Conservation (phyloP, 2,797 vertebrate species). For the Limnodromus scolopaceus region DNA sequence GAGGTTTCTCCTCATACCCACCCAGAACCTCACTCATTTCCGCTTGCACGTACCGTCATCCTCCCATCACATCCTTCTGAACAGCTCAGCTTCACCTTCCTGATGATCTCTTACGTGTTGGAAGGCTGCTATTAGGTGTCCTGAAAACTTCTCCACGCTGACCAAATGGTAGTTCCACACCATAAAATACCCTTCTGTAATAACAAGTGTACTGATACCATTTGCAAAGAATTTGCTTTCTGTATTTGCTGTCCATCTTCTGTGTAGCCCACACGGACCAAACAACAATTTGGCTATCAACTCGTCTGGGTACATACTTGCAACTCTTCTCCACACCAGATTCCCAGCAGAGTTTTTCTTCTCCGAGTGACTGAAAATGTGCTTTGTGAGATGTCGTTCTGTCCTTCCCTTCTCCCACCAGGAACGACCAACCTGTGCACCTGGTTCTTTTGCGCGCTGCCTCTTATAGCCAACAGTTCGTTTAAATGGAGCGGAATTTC, state of each 20-base stretch:
- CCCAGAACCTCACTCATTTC: not conserved
- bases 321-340: not conserved
- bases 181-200: not conserved
- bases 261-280: not conserved
- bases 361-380: not conserved
- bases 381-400: not conserved
- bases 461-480: not conserved
- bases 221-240: not conserved
- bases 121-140: not conserved
- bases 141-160: not conserved
- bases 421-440: accelerated
- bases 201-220: not conserved
- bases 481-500: not conserved
- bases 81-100: not conserved
- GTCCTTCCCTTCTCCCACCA: not conserved
- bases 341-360: not conserved
- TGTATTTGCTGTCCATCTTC: not conserved
- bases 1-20: not conserved
- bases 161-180: not conserved
- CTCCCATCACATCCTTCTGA: accelerated
- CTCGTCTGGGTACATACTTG: accelerated
- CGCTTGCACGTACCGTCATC: not conserved
- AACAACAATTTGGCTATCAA: not conserved
- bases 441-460: not conserved
- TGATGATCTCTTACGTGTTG: not conserved